phyloP scores from a whole-genome alignment of 2,888 invertebrate species.

The Coremacera marginata region DNA sequence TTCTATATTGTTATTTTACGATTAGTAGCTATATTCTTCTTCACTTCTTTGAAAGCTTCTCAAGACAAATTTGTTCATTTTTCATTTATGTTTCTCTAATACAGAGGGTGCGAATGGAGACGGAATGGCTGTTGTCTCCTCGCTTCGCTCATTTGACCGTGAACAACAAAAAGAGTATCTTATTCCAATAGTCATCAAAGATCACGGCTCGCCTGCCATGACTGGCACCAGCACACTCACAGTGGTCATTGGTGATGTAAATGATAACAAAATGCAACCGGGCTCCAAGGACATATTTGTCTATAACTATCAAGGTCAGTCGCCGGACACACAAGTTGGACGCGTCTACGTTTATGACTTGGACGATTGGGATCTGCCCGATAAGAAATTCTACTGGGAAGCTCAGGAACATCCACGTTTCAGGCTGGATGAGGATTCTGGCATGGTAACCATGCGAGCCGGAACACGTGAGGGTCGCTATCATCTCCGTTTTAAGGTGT shows the following conservation, averaged over 20 bases:
- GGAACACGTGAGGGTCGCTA: slow-evolving; percentile 91
- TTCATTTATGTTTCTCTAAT: not conserved
- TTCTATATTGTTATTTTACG: no score
- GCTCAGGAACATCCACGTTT: slow-evolving; percentile 87
- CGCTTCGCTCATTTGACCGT: slow-evolving; percentile 91
- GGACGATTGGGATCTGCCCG: slow-evolving; percentile 98
- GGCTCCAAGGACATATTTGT: slow-evolving; percentile 97
- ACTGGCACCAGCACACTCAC: slow-evolving; percentile 96
- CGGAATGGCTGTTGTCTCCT: slow-evolving; percentile 97
- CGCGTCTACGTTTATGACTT: slow-evolving; percentile 96
- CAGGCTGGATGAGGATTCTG: slow-evolving; percentile 89
- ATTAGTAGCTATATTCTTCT: no score
- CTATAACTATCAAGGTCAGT: slow-evolving; percentile 94
- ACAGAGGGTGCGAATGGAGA: slow-evolving; percentile 95
- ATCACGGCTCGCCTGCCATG: slow-evolving; percentile 96
- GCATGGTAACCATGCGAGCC: slow-evolving; percentile 95
- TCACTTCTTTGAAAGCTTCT: no score
- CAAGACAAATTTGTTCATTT: not conserved
- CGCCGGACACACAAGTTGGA: slow-evolving; percentile 92
- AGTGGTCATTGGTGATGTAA: slow-evolving; percentile 96
- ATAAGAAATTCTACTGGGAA: slow-evolving; percentile 98
- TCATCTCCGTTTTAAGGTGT: slow-evolving; percentile 86
- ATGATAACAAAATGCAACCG: slow-evolving; percentile 98
- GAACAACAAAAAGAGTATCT: slow-evolving; percentile 96
- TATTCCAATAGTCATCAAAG: slow-evolving; percentile 97